Base-by-base conservation (phyloP, 2,797 vertebrate genomes). In the Chaenodraco wilsoni region DNA sequence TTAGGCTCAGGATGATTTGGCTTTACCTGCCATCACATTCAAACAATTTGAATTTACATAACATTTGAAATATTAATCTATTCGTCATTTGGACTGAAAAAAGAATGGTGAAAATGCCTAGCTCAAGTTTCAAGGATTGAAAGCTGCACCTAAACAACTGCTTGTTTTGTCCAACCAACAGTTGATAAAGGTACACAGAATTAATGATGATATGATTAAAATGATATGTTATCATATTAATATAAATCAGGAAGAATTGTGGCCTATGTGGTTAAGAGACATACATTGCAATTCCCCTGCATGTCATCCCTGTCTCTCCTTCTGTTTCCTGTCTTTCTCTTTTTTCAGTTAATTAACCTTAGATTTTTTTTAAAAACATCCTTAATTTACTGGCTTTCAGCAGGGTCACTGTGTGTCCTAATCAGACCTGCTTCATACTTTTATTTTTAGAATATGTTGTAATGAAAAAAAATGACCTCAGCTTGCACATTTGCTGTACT, bases 21-120 rank as follows among this genome's bases (percentile, higher is more conserved):
- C 51, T 49, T 17, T 56, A 64, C 50, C 45, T 72, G 12, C 31
- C 19, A 70, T 62, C 44, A 72, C 37, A 55, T 59, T 54, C 6
- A 51, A 57, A 43, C 33, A 17, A 45, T 40, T 10, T 27, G 1
- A 27, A 27, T 27, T 27, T 27, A 27, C 27, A 27, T 27, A 27
- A 27, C 27, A 37, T 37, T 37, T 37, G 33, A 37, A 37, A 37
- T 37, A 3, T 57, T 13, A 19, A 27, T 60, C 1, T 0, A 19
- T 41, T 11, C 3, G 33, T 72, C 0, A 0, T 40, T 52, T 41
- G 23, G 5, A 23, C 17, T 12, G 56, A 45, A 17, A 33, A 44
- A 23, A 51, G 17, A 31, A 17, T 16, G 9, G 5, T 10, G 8
- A 17, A 56, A 33, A 43, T 37, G 14, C 14, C n/a, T 5, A 27